Evolutionary conservation across 2,113 vertebrate species (phyloP), one percentile per base, ranked within the genome.

Genomic region (Excalfactoria chinensis): DNA sequence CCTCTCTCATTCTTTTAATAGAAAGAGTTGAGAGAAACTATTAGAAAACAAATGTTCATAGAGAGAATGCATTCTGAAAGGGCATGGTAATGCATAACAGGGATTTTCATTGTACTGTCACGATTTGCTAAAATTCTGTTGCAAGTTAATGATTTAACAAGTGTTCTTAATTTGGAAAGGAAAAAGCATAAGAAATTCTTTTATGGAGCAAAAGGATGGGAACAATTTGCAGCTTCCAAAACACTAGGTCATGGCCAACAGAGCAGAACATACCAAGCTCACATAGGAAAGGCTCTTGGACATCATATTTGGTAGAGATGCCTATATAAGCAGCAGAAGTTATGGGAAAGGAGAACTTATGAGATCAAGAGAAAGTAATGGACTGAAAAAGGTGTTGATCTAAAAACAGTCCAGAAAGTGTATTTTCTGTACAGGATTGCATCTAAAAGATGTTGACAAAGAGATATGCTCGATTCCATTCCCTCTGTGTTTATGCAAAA

Each of bases 51-150:
- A 85, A 37, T 53, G 71, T 79, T 70, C 34, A 5, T 32, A 30
- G 56, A 80, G 80, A 88, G 16, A 84, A 49, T 21, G 6, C 7
- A 37, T 43, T 84, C 69, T 69, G 28, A 75, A 76, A 92, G 63
- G 34, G 75, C 49, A 15, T 48, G 69, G 11, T 64, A 77, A 88
- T 53, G 34, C 44, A 19, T 60, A 87, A 86, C 28, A 95, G 63
- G 26, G 10, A 78, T 91, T 89, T 91, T 92, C 26, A 86, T 37
- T 71, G 86, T 49, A 66, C 58, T 49, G 70, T 78, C 84, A 93
- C 2, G 3, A 51, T 92, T 96, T 86, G 25, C 30, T 93, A 32
- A 49, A 82, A 26, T 59, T 17, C 26, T 60, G 20, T 9, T 66
- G 12, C n/a, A 91, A 95, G 35, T 21, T 67, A 76, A 40, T 32